These are phyloP conservation scores for Recurvirostra avosetta DNA, from an alignment of 2,113 vertebrate genomes.

Conservation along the genomic window DNA sequence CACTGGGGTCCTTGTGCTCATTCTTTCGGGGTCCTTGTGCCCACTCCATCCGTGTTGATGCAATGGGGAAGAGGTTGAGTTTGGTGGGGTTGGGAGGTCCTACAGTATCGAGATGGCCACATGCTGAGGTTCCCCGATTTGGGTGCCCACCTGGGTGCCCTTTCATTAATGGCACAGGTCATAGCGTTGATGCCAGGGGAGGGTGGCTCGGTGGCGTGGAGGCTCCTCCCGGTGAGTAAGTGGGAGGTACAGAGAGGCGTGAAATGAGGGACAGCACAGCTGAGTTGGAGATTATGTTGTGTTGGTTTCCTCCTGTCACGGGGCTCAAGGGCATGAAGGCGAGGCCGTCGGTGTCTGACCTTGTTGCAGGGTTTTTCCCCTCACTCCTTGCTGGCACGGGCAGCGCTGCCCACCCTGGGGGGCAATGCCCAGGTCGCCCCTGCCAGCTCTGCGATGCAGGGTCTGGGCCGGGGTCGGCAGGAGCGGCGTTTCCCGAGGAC, in stretches of 20 bases:
- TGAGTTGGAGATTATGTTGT: background rate
- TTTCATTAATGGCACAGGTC: background rate
- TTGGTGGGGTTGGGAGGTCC: background rate
- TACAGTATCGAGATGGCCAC: accelerated
- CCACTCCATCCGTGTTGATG: background rate
- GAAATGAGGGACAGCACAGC: background rate
- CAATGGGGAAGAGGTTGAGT: background rate
- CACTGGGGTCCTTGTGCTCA: background rate
- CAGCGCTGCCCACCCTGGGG: background rate
- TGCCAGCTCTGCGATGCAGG: background rate
- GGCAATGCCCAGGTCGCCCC: background rate
- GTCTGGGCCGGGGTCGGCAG: background rate
- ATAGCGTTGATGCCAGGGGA: background rate
- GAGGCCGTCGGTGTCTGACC: background rate
- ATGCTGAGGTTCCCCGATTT: background rate
- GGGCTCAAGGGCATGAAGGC: background rate
- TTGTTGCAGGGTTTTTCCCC: background rate
- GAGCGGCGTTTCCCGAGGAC: background rate
- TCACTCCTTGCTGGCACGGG: accelerated
- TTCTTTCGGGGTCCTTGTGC: background rate
- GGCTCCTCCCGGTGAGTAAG: background rate
- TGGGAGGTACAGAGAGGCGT: background rate
- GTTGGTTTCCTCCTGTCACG: background rate
- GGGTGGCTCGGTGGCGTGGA: background rate
- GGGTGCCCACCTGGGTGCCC: background rate